phyloP scores from a whole-genome alignment of 2,113 vertebrate genomes.

The Parus major region DNA sequence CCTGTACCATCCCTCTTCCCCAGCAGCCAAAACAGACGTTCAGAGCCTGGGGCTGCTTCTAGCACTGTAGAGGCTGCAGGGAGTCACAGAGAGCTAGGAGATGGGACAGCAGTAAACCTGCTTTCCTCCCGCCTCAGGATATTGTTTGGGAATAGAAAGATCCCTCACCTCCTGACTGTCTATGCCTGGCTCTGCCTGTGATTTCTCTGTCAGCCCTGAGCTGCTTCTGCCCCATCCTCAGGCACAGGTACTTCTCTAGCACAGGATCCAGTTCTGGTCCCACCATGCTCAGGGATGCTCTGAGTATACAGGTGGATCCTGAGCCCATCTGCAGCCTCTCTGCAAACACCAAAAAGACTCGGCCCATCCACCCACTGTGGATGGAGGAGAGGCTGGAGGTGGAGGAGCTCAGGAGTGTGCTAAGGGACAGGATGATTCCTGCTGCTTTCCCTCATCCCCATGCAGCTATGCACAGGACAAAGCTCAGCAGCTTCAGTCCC shows the following conservation, averaged over 20 bases:
- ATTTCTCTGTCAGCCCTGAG: not conserved
- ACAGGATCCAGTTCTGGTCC: not conserved
- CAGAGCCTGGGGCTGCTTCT: not conserved
- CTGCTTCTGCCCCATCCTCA: not conserved
- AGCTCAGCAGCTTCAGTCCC: not conserved
- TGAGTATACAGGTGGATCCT: not conserved
- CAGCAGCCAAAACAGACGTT: not conserved
- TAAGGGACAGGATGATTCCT: not conserved
- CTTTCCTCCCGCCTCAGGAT: not conserved
- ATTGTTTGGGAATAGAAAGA: not conserved
- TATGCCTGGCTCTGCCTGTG: rapidly evolving
- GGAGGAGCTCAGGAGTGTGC: not conserved
- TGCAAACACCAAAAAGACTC: rapidly evolving
- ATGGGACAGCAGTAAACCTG: not conserved
- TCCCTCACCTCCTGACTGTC: not conserved
- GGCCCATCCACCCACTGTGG: not conserved
- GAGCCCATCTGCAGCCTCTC: not conserved
- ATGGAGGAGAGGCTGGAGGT: not conserved
- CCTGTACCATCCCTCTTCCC: not conserved
- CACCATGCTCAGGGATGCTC: rapidly evolving
- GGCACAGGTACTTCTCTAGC: not conserved
- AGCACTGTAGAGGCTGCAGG: not conserved
- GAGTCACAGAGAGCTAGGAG: not conserved
- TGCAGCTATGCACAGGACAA: not conserved
- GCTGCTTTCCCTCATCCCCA: not conserved